These are phyloP conservation scores for Vimba vimba DNA, from an alignment of 2,113 vertebrate species.

Conservation along the genomic window DNA sequence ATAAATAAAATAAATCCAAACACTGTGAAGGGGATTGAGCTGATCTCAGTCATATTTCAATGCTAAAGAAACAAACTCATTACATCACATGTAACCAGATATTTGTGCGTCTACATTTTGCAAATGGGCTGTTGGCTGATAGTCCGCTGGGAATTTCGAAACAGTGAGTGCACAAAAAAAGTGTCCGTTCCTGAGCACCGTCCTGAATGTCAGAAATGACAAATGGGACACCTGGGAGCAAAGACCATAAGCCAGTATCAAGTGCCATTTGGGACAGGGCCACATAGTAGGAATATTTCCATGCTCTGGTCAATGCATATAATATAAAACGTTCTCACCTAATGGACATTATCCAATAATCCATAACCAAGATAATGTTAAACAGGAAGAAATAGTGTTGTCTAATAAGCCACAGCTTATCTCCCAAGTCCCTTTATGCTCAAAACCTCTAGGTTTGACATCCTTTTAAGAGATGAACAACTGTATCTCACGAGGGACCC, in stretches of 20 bases:
- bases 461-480: slow-evolving; percentile 28
- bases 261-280: neutral
- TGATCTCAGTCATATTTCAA: neutral
- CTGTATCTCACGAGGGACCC: neutral
- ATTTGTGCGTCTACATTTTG: neutral
- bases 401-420: neutral
- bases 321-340: neutral
- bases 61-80: neutral
- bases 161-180: neutral
- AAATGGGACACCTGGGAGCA: neutral
- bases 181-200: neutral
- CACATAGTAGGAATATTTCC: neutral
- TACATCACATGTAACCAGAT: too few species aligned
- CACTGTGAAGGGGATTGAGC: neutral
- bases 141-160: neutral
- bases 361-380: neutral
- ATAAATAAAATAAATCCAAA: neutral
- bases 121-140: neutral
- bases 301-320: neutral
- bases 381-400: neutral
- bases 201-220: neutral
- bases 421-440: neutral
- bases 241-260: neutral
- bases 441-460: neutral
- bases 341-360: slow-evolving; percentile 7